Evolutionary conservation across 2,888 invertebrate species (phyloP).

Genomic region (Sussaba pulchella): DNA sequence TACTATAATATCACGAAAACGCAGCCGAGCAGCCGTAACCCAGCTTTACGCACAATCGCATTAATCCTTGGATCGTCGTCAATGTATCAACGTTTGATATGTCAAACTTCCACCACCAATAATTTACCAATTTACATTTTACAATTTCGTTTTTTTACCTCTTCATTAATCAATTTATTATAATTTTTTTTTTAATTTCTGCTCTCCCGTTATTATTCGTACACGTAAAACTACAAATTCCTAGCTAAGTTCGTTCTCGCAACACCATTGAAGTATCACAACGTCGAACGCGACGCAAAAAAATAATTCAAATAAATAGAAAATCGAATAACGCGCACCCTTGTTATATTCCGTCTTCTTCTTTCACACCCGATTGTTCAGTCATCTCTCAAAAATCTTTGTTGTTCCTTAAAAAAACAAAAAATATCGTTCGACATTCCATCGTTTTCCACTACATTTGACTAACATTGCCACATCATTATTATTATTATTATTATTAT

Average conservation of each 20-base stretch:
- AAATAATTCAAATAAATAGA: background rate
- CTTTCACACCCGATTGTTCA: slow-evolving; percentile 26
- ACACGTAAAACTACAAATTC: slow-evolving; percentile 30
- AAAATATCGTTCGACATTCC: too few species aligned
- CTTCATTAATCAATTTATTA: background rate
- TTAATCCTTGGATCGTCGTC: slow-evolving; percentile 31
- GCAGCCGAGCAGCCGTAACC: too few species aligned
- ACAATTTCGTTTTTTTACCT: background rate
- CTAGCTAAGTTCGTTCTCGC: slow-evolving; percentile 39
- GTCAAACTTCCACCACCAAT: slow-evolving; percentile 53
- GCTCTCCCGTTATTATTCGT: slow-evolving; percentile 2
- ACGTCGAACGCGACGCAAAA: background rate
- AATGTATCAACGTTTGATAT: slow-evolving; percentile 53
- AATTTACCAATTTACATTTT: slow-evolving; percentile 15
- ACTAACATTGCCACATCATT: slow-evolving; percentile 4
- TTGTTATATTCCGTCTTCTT: slow-evolving; percentile 45
- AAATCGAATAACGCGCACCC: slow-evolving; percentile 8
- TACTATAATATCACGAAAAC: background rate
- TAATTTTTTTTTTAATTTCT: background rate
- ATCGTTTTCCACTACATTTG: slow-evolving; percentile 39
- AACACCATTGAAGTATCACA: slow-evolving; percentile 9
- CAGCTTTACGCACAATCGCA: background rate
- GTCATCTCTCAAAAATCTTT: too few species aligned
- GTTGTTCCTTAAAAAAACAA: too few species aligned
- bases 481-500: slow-evolving; percentile 7